Evolutionary conservation across 2,797 vertebrate genomes (phyloP).

Genomic region (Otus scops): DNA sequence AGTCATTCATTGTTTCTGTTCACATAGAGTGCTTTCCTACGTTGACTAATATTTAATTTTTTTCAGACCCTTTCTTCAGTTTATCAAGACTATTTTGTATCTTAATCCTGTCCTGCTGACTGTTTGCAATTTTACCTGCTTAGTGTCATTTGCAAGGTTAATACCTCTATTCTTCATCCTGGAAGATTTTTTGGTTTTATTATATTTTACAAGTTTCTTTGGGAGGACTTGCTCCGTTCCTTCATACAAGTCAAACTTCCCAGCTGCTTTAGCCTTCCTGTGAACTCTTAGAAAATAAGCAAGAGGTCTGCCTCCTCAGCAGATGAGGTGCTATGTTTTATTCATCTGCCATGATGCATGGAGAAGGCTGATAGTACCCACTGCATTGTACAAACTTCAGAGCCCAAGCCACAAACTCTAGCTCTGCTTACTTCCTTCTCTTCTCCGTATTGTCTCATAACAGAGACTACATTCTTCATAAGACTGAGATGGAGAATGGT

Average conservation of each 20-base stretch:
- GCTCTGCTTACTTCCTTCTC: background rate
- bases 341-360: fast-evolving
- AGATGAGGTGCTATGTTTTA: background rate
- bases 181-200: background rate
- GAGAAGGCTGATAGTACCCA: background rate
- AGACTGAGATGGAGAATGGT: background rate
- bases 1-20: background rate
- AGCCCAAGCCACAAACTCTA: background rate
- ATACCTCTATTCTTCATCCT: background rate
- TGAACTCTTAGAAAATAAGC: background rate
- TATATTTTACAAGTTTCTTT: background rate
- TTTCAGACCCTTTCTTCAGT: background rate
- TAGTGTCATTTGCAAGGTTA: background rate
- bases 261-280: background rate
- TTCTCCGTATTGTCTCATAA: background rate
- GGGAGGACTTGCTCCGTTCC: background rate
- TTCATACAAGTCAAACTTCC: background rate
- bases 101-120: background rate
- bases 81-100: background rate
- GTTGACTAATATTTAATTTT: background rate
- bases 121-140: background rate
- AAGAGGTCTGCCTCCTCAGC: background rate
- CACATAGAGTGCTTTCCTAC: background rate
- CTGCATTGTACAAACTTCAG: background rate
- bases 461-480: too few species aligned